A percentile compares a stretch with the other conserved stretches of the same genome.
Evolutionary conservation across 1,140 invertebrate genomes (phyloP).

Genomic region (Lethrus apterus): DNA sequence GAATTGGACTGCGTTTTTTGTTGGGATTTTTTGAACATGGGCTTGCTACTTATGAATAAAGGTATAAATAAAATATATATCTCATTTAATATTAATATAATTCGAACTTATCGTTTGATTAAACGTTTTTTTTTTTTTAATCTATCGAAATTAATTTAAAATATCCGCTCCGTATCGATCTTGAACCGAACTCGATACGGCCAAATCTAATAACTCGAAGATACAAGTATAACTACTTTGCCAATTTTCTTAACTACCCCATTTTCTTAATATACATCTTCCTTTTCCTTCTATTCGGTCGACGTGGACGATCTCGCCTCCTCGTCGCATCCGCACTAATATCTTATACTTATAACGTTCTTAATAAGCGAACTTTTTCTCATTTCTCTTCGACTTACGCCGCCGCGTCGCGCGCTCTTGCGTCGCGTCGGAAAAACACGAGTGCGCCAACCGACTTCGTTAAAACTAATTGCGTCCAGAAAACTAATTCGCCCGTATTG

Average conservation of each 20-base stretch:
- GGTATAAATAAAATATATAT: too few relatives aligned
- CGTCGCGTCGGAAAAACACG: slow-evolving; percentile 24
- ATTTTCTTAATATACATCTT: slow-evolving; percentile 34
- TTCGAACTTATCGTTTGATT: too few relatives aligned
- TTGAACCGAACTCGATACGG: slow-evolving; percentile 10
- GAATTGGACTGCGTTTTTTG: too few relatives aligned
- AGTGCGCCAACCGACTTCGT: slow-evolving; percentile 33
- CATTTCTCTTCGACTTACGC: slow-evolving; percentile 30
- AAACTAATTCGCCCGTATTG: slow-evolving; percentile 8
- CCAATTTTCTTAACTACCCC: slow-evolving; percentile 36
- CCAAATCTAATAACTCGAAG: slow-evolving; percentile 28
- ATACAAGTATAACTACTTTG: slow-evolving; percentile 35
- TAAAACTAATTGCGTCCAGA: slow-evolving; percentile 25
- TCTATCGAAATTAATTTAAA: too few relatives aligned
- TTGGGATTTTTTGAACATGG: too few relatives aligned
- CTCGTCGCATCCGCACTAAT: slow-evolving; percentile 24
- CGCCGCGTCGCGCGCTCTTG: too few relatives aligned
- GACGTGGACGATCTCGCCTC: slow-evolving; percentile 12
- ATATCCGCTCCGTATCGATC: slow-evolving; percentile 3
- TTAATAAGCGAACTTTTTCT: slow-evolving; percentile 38
- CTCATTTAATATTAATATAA: too few relatives aligned
- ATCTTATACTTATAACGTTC: slow-evolving; percentile 33
- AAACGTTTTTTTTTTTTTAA: too few relatives aligned
- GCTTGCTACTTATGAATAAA: too few relatives aligned
- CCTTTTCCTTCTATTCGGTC: slow-evolving; percentile 16